Base-by-base conservation (phyloP, 2,888 invertebrate species). In the Vandiemenella viatica region DNA sequence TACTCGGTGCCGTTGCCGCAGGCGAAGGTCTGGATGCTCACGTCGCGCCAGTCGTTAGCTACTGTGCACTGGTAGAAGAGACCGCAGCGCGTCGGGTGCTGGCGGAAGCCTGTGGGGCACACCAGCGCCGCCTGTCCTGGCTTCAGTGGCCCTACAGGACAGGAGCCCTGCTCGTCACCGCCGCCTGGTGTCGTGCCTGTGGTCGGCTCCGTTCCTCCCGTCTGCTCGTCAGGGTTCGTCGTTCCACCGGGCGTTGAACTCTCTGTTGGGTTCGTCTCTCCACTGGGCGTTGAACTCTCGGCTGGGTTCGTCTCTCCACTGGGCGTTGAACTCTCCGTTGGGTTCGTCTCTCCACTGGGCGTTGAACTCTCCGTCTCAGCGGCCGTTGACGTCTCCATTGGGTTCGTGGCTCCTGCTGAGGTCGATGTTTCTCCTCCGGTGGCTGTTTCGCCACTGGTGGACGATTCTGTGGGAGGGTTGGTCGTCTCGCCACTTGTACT, bases 71-170 rank as follows among this genome's bases (percentile, higher is more conserved):
- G 88, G 62, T 89, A 89, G 68, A 88, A 87, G 57, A 84, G 65
- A 60, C 84, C 83, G 59, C 88, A 88, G 60, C 81, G 79, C 62
- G 82, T 83, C 0, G 88, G 86, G 71, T 89, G 87, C 55, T 85
- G 72, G 60, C 75, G 75, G 66, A 89, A 88, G 37, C 87, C 86
- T 5, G 86, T 83, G 7, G 88, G 88, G 61, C 88, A 89, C n/a
- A n/a, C 76, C 49, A 80, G 74, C 13, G 79, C 66, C 54, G 79
- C 70, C 66, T 88, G 86, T 53, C 83, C 79, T 17, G 77, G 76
- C 46, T 79, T 76, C 8, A 80, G 67, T 57, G 79, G 65, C 6
- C 54, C 46, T 4, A 26, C 48, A 59, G 46, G 46, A 37, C 50
- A 43, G 18, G 50, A 42, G 15, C 48, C 48, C 5, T 16, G n/a